phyloP scores from a whole-genome alignment of 2,888 invertebrate genomes.

The Rhagophthalmus giganteus region DNA sequence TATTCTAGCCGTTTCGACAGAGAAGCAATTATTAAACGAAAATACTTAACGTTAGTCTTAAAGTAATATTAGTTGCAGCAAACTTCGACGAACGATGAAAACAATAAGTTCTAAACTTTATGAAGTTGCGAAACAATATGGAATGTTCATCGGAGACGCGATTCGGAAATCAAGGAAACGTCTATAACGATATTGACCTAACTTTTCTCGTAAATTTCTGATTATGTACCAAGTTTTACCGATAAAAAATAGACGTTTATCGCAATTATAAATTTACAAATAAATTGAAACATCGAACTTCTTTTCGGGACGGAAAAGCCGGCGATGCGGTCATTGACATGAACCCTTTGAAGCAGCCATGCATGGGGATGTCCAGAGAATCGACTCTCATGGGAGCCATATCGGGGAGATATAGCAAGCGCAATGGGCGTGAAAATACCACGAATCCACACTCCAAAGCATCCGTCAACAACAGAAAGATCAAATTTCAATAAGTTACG shows the following conservation, averaged over 20 bases:
- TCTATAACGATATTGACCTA: constrained; percentile 12
- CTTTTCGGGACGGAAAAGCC: neutral
- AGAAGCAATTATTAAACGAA: constrained; percentile 1
- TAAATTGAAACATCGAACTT: neutral
- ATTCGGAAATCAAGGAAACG: constrained; percentile 21
- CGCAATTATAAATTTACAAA: neutral
- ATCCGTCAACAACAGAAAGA: constrained; percentile 30
- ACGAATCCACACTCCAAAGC: constrained; percentile 28
- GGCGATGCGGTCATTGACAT: constrained; percentile 27
- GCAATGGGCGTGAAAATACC: constrained; percentile 35
- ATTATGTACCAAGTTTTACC: neutral
- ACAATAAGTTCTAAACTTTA: constrained; percentile 19
- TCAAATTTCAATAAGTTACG: constrained; percentile 26
- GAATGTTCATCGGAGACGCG: constrained; percentile 25
- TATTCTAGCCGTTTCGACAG: neutral
- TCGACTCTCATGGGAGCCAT: constrained; percentile 29
- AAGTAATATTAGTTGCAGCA: constrained; percentile 13
- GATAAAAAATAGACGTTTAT: neutral
- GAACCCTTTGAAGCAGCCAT: constrained; percentile 31
- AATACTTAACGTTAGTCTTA: constrained; percentile 11
- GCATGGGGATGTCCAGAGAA: constrained; percentile 29
- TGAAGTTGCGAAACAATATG: constrained; percentile 20
- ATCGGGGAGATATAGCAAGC: constrained; percentile 29
- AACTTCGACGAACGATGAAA: too few relatives aligned
- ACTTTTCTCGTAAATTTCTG: constrained; percentile 13